Conservation (phyloP, 2,888 invertebrate genomes). For the Apomyelois bistriatella region DNA sequence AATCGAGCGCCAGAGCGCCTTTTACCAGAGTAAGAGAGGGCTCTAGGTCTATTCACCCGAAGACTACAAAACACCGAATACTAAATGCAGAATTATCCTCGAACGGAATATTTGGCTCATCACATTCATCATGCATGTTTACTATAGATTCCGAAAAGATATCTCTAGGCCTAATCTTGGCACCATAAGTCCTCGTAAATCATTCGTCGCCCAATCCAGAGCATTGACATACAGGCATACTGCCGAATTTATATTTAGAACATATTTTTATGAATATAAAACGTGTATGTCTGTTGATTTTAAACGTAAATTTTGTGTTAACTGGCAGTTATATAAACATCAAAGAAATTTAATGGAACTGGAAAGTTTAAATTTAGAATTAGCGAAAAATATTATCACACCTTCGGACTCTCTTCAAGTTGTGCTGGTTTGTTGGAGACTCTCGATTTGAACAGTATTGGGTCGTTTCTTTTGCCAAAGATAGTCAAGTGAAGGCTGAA, state of each 20-base stretch:
- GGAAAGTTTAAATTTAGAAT: background rate
- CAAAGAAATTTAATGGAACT: slow-evolving; percentile 1
- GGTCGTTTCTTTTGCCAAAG: too few species aligned
- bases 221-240: slow-evolving; percentile 12
- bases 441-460: too few species aligned
- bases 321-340: slow-evolving; percentile 7
- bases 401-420: too few species aligned
- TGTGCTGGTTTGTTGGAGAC: too few species aligned
- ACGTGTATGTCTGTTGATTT: slow-evolving; percentile 9
- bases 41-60: too few species aligned
- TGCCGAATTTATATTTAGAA: background rate
- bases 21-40: too few species aligned
- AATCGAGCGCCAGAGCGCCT: too few species aligned
- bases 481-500: too few species aligned
- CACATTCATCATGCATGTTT: background rate
- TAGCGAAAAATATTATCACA: background rate
- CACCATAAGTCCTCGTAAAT: slow-evolving; percentile 18
- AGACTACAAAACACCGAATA: too few species aligned
- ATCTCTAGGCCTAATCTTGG: slow-evolving; percentile 16
- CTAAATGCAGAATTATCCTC: too few species aligned
- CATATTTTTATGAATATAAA: slow-evolving; percentile 13
- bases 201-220: slow-evolving; percentile 18
- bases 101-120: too few species aligned
- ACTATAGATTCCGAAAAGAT: slow-evolving; percentile 9
- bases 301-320: background rate